These are phyloP conservation scores for Leucozona laternaria DNA, from an alignment of 2,888 invertebrate species.

Conservation along the genomic window DNA sequence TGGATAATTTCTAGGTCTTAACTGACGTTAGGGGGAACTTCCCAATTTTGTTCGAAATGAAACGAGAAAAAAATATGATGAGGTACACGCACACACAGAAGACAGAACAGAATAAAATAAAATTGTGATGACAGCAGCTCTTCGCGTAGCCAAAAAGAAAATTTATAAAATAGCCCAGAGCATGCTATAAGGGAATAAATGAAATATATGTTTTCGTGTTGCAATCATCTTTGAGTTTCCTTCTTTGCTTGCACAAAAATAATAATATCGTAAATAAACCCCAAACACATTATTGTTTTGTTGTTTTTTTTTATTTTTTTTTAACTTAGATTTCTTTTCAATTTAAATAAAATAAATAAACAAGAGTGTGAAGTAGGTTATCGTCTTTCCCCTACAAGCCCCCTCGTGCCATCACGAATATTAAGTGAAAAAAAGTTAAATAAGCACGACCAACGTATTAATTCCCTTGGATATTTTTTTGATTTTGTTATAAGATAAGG, in stretches of 20 bases:
- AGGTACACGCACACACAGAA: background rate
- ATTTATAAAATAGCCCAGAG: background rate
- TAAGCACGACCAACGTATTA: background rate
- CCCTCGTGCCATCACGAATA: background rate
- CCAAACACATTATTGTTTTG: background rate
- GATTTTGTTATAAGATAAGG: background rate
- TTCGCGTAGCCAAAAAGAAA: background rate
- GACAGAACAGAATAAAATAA: background rate
- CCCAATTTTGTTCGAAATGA: no score
- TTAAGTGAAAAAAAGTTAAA: background rate
- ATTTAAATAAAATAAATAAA: background rate
- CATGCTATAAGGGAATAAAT: constrained; percentile 12
- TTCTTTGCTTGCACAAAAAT: constrained; percentile 4
- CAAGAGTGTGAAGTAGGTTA: background rate
- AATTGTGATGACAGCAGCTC: background rate
- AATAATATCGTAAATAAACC: background rate
- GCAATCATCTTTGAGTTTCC: constrained; percentile 26
- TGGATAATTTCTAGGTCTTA: no score
- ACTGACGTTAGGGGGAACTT: no score
- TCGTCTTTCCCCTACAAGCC: background rate
- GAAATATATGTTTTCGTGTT: constrained; percentile 56
- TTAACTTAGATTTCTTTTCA: background rate
- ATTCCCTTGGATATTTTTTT: background rate
- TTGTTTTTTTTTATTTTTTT: background rate
- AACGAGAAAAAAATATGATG: background rate